These are phyloP conservation scores for Procapra przewalskii DNA, from an alignment of 2,113 vertebrate genomes.

Conservation along the genomic window DNA sequence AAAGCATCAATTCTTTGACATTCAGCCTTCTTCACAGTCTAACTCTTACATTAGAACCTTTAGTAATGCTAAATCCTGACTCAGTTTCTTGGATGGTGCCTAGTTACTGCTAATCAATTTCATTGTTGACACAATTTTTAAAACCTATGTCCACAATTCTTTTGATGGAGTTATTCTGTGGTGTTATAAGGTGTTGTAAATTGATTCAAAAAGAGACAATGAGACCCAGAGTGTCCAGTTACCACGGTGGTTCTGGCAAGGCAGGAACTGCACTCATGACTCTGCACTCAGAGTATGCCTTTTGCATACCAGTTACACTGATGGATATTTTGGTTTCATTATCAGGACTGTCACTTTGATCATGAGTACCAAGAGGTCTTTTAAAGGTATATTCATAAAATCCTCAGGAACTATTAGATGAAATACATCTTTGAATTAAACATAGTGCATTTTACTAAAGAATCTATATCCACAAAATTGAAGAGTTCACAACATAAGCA, in stretches of 20 bases:
- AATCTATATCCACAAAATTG: neutral
- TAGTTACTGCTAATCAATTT: neutral
- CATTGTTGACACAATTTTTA: neutral
- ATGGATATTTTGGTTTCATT: slow-evolving; percentile 30
- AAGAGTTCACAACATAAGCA: slow-evolving; percentile 34
- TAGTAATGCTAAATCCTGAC: neutral
- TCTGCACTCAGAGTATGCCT: neutral
- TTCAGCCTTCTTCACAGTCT: too few relatives aligned
- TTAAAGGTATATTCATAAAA: neutral
- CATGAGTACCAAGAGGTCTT: slow-evolving; percentile 29
- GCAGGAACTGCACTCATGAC: neutral
- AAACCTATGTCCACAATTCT: neutral
- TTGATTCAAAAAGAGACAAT: neutral
- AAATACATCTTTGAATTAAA: neutral
- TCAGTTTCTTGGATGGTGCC: neutral
- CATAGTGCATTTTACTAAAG: neutral
- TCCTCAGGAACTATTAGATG: neutral
- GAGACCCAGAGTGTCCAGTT: slow-evolving; percentile 24
- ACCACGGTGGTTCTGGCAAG: neutral
- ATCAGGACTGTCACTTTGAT: neutral
- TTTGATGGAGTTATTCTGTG: neutral
- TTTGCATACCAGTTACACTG: neutral
- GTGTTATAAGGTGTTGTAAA: neutral
- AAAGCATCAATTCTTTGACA: too few relatives aligned
- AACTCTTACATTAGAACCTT: neutral